Evolutionary conservation across 2,888 invertebrate species (phyloP), one percentile per base, ranked within the genome.

Genomic region (Caradrina clavipalpis): DNA sequence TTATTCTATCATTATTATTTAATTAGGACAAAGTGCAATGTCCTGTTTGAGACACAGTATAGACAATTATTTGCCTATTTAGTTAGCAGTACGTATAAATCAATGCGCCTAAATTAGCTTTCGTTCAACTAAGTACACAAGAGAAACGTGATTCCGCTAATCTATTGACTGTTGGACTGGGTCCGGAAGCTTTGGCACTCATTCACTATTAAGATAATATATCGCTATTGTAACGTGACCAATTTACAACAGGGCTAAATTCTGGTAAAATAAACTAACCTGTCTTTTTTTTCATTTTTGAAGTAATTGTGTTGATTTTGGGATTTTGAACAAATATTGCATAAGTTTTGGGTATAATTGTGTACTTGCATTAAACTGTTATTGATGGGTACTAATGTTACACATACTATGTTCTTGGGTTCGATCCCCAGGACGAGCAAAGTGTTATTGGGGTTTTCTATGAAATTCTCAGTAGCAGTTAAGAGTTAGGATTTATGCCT

Each of bases 131-230:
- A 22, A 53, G 42, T 35, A 67, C 13, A 68, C 31, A 50, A 13
- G 39, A 15, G 42, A 49, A 67, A 58, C 57, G 76, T 68, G 76
- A 76, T 58, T 35, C 39, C 42, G 39, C 31, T 54, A 68, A 58
- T 54, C 31, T 75, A 68, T 75, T 72, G 49, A 31, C 39, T 42
- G 17, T 17, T n/a, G 19, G 45, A 39, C 66, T 60, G 8, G 7
- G 45, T 10, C 22, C 39, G 39, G 39, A 63, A 31, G 11, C 13
- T 35, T 42, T 11, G 31, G 10, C 6, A 15, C 21, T 42, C 39
- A 66, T 31, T 31, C 22, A 39, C 15, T 39, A 39, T 39, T 39
- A 39, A 45, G 45, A 45, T 17, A 45, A 45, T 17, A 45, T 3
- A 6, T 45, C 1, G 42, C 15, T 2, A 13, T 15, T 19, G 15